Percentiles rank a stretch among this genome's conserved stretches.
These are phyloP conservation scores for Drosophila paranaensis DNA, from an alignment of 2,888 invertebrate genomes.

Conservation along the genomic window DNA sequence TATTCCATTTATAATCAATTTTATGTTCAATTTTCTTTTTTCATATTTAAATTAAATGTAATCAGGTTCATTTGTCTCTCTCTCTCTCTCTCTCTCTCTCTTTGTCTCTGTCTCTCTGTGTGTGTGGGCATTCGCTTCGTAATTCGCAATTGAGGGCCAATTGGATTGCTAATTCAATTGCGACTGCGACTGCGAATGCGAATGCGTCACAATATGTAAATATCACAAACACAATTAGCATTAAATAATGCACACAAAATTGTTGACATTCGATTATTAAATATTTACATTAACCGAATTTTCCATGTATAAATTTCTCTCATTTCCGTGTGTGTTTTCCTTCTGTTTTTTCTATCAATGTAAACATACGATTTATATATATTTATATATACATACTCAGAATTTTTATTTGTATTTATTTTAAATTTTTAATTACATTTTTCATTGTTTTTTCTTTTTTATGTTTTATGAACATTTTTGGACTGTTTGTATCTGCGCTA, in stretches of 20 bases:
- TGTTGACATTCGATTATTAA: conserved; percentile 27
- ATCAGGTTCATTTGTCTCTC: conserved; percentile 29
- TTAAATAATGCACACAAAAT: conserved; percentile 37
- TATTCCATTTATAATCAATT: background rate
- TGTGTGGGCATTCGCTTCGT: conserved; percentile 24
- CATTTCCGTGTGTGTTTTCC: conserved; percentile 4
- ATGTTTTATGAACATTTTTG: conserved; percentile 11
- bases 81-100: background rate
- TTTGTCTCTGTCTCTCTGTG: background rate
- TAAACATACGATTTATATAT: background rate
- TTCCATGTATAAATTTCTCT: conserved; percentile 13
- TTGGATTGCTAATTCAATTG: conserved; percentile 14
- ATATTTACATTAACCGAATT: conserved; percentile 22
- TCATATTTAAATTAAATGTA: conserved; percentile 16
- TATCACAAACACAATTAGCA: conserved; percentile 47
- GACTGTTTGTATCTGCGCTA: conserved; percentile 10
- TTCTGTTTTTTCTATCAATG: background rate
- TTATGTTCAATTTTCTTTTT: background rate
- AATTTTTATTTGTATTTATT: conserved; percentile 1
- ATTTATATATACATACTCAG: background rate
- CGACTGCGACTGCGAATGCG: background rate
- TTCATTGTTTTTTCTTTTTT: background rate
- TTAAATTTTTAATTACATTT: background rate
- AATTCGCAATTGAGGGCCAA: conserved; percentile 12
- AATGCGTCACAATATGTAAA: conserved; percentile 37